Base-by-base conservation (phyloP, 2,113 vertebrate genomes). In the Elanoides forficatus region DNA sequence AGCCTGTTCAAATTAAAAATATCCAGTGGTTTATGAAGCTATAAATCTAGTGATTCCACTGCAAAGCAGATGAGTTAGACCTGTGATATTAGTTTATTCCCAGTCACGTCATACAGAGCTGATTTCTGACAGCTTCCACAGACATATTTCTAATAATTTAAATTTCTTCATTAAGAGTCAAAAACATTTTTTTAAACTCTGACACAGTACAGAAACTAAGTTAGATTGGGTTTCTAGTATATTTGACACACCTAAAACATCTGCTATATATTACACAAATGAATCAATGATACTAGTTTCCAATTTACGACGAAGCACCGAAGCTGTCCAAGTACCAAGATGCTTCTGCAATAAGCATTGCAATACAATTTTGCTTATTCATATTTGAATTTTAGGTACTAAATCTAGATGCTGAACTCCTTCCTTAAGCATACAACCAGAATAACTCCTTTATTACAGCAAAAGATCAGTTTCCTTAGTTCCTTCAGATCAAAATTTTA, bases 1-100 rank as follows among this genome's bases (percentile, higher is more conserved):
- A 99, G 96, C 96, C 99, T 99, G 96, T 97, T 97, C 47, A 95
- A 86, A 93, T 85, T 21, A 93, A 83, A 93, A 82, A 81, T 27
- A 80, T 8, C 53, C 30, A 93, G 30, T 75, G 25, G n/a, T 93
- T 94, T 75, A 82, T 38, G 12, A 91, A 96, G 45, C 43, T 32
- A 66, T 27, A 82, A 50, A 59, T 67, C 15, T n/a, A 68, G 26
- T 34, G 15, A 58, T 81, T 83, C 45, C 23, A 14, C 42, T 66
- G 66, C 59, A 92, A 88, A 80, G 29, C 48, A 60, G 38, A 50
- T 26, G 11, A 91, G 32, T 59, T 76, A 48, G 13, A 53, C 15
- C 14, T 66, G 30, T 27, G 25, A 29, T 47, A 43, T 0, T 25
- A 29, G 25, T 70, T 83, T 73, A 82, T 32, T 88, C 45, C 67